Conservation (phyloP, 2,797 vertebrate genomes). For the Ammospiza maritima region DNA sequence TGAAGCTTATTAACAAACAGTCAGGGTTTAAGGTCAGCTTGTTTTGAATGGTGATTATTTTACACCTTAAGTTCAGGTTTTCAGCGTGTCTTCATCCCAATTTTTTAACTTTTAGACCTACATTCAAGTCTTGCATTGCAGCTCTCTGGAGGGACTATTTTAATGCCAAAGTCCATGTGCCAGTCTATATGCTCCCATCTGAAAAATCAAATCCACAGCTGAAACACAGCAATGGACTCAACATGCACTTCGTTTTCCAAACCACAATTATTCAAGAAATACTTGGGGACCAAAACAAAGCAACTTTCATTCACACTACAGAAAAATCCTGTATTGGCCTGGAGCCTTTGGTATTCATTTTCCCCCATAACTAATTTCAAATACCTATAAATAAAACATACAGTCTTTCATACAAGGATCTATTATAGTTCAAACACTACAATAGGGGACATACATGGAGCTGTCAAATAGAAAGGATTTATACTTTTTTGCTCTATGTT, state of each 20-base stretch:
- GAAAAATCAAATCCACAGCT: neutral
- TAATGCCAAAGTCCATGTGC: neutral
- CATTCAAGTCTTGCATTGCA: neutral
- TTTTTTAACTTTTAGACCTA: neutral
- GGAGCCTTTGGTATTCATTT: neutral
- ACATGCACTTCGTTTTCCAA: neutral
- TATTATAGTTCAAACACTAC: neutral
- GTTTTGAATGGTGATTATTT: neutral
- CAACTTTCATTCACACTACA: neutral
- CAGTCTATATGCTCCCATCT: neutral
- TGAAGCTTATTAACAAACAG: neutral
- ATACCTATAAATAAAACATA: neutral
- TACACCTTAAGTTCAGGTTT: neutral
- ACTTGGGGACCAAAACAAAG: slow-evolving; percentile 10
- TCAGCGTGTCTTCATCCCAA: neutral
- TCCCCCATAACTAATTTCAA: neutral
- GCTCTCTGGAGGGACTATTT: neutral
- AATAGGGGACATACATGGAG: neutral
- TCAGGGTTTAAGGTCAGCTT: neutral
- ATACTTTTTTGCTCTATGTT: neutral
- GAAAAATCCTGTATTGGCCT: neutral
- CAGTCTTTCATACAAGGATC: neutral
- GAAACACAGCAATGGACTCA: neutral
- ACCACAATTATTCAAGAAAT: slow-evolving; percentile 17
- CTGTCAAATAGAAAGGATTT: neutral